Evolutionary conservation across 2,797 vertebrate genomes (phyloP), one percentile per base, ranked within the genome.

Genomic region (Danio jaintianensis): DNA sequence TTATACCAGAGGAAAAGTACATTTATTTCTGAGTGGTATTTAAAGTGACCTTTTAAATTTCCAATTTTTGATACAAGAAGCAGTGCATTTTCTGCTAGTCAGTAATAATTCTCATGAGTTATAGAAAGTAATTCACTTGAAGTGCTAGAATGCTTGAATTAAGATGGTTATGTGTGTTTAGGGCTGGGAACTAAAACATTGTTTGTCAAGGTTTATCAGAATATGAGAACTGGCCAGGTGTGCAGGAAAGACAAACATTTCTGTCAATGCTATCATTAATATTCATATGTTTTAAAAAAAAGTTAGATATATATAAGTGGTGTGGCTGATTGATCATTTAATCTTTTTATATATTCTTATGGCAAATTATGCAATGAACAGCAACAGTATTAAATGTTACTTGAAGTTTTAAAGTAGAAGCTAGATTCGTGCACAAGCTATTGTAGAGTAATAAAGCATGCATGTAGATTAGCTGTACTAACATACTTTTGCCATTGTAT

Each of bases 191-290:
- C 18, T 22, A 43, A 11, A 72, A 48, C 10, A 18, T 38, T 62
- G 4, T 29, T 53, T 64, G 22, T 22, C 10, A 36, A 53, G 13
- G 48, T 48, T 69, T 42, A 59, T 68, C 22, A 40, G 15, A 69
- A 16, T 50, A 50, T 78, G 43, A 69, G 66, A 69, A 3, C 12
- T 50, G 5, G 40, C 11, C 64, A 61, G 29, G n/a, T 78, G 75
- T 68, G 12, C 29, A 20, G 53, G 29, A 22, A 78, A 78, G 42
- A 15, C 45, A 69, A 69, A 78, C 55, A 78, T 56, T 78, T 50
- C 53, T 20, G 55, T 1, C 29, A 29, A 29, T 29, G 29, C 29
- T 29, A 29, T 29, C 29, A 29, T 29, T 29, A 29, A 29, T 29
- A 29, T 29, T 29, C 29, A 29, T 29, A 29, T 29, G 29, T 29